A percentile compares a stretch with the other conserved stretches of the same genome.
phyloP scores from a whole-genome alignment of 1,140 invertebrate species.

The Aporrectodea caliginosa region DNA sequence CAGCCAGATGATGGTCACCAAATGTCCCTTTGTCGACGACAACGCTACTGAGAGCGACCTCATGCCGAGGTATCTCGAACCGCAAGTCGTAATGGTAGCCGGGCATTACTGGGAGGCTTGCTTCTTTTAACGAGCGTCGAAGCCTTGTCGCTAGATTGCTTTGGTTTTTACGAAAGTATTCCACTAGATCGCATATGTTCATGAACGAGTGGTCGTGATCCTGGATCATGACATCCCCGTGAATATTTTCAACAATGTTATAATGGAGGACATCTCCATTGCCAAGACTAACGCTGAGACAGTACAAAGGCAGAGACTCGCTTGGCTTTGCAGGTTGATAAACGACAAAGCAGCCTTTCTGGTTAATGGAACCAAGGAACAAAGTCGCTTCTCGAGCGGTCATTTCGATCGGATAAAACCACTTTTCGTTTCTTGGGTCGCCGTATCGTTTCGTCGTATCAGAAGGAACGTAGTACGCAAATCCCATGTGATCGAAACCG shows the following conservation, averaged over 20 bases:
- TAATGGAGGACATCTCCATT: conserved; percentile 28
- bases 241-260: conserved; percentile 28
- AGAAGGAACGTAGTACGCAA: conserved; percentile 28
- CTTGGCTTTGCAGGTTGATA: conserved; percentile 3
- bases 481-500: conserved; percentile 19
- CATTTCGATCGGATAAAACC: conserved; percentile 31
- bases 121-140: conserved; percentile 30
- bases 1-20: conserved; percentile 19
- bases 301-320: background rate
- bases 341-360: conserved; percentile 33
- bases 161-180: conserved; percentile 27
- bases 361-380: conserved; percentile 25
- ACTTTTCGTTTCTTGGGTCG: conserved; percentile 27
- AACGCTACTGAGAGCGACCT: conserved; percentile 16
- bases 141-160: conserved; percentile 25
- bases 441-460: conserved; percentile 25
- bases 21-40: conserved; percentile 27
- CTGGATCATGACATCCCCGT: conserved; percentile 31
- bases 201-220: conserved; percentile 30
- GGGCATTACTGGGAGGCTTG: conserved; percentile 21
- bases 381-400: conserved; percentile 26
- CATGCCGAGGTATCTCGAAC: conserved; percentile 20
- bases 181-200: conserved; percentile 26
- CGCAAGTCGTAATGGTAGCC: conserved; percentile 28
- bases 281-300: conserved; percentile 19